Evolutionary conservation across 2,113 vertebrate species (phyloP).

Genomic region (Dasyornis broadbenti): DNA sequence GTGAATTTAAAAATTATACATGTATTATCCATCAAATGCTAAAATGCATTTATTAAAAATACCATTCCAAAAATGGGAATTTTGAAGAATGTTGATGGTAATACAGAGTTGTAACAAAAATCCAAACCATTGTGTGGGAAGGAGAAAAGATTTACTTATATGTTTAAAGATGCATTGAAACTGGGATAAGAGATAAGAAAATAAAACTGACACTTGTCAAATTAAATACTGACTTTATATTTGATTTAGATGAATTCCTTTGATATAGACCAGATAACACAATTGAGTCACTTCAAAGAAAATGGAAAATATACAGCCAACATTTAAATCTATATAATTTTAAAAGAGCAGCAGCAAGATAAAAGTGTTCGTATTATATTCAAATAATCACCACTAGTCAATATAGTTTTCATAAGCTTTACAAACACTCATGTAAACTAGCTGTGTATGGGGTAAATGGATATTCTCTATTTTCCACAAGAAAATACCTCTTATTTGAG

Average conservation of each 20-base stretch:
- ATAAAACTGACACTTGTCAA: slow-evolving; percentile 22
- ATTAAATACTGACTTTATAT: background rate
- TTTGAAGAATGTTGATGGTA: background rate
- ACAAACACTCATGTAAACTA: background rate
- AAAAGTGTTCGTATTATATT: background rate
- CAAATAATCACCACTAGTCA: background rate
- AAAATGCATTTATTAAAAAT: background rate
- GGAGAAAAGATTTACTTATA: background rate
- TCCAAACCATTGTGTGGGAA: background rate
- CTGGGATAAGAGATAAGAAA: background rate
- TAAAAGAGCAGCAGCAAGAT: background rate
- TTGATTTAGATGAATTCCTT: background rate
- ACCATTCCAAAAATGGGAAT: background rate
- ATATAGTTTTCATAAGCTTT: background rate
- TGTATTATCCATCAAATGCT: background rate
- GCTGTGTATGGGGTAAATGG: background rate
- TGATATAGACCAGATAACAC: background rate
- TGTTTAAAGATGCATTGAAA: background rate
- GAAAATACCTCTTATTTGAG: background rate
- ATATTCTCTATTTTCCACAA: background rate
- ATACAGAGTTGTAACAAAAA: background rate
- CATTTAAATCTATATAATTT: background rate
- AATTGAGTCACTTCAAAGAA: background rate
- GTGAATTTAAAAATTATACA: background rate
- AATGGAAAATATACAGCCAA: background rate